Evolutionary conservation across 2,113 vertebrate species (phyloP).

Genomic region (Elephantulus edwardii): DNA sequence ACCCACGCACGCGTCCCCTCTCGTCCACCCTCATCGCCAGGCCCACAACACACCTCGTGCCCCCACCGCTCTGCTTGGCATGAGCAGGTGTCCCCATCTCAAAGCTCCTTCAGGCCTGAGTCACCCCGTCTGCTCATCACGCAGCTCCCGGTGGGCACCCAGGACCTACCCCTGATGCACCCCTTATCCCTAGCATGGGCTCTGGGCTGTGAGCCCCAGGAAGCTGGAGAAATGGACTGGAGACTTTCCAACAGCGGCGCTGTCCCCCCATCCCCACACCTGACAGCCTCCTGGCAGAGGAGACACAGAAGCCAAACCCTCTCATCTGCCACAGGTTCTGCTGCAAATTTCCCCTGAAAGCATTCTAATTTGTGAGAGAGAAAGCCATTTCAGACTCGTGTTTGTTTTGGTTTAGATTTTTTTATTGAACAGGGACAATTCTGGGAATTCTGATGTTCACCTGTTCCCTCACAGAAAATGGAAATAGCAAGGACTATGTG

Average conservation of each 20-base stretch:
- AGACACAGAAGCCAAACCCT: conserved; percentile 6
- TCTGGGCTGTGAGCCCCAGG: background rate
- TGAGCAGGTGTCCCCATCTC: background rate
- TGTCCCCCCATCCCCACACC: background rate
- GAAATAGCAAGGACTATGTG: conserved; percentile 9
- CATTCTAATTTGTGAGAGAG: background rate
- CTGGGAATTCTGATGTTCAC: conserved; percentile 8
- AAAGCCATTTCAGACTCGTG: background rate
- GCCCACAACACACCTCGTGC: no score
- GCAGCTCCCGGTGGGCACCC: background rate
- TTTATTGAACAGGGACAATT: conserved; percentile 12
- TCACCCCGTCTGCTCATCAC: background rate
- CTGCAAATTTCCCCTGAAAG: conserved; percentile 24
- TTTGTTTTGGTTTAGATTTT: no score
- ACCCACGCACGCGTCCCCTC: background rate
- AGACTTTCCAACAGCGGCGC: background rate
- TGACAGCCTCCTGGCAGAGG: background rate
- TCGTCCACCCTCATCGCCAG: background rate
- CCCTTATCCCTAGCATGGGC: background rate
- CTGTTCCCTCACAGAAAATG: conserved; percentile 20
- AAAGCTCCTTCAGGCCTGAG: no score
- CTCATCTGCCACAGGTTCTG: conserved; percentile 11
- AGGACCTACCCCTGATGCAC: rapidly evolving
- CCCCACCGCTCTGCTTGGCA: no score
- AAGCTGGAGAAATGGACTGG: background rate